Conservation (phyloP, 2,888 invertebrate genomes). For the Thymelicus lineola region DNA sequence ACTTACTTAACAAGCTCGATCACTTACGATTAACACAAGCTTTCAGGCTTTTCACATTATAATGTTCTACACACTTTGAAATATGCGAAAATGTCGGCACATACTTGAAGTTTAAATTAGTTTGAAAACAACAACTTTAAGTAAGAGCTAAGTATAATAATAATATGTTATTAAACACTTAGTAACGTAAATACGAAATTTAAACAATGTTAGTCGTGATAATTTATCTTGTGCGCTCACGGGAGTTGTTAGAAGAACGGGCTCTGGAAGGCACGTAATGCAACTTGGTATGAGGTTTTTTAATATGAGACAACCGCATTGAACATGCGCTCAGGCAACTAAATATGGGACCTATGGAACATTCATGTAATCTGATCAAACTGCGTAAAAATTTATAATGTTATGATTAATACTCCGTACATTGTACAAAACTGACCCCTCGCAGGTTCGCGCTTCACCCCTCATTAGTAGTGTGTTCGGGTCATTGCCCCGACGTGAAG, state of each 20-base stretch:
- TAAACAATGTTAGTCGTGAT: background rate
- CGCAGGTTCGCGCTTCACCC: background rate
- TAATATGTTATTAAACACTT: constrained; percentile 7
- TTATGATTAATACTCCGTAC: too few species aligned
- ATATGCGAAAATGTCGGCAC: constrained; percentile 5
- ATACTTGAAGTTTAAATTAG: constrained; percentile 7
- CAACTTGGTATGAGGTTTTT: background rate
- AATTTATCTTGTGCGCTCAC: background rate
- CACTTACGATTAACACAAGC: too few species aligned
- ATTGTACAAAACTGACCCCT: background rate
- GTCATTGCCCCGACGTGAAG: background rate
- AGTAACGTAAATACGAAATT: constrained; percentile 1
- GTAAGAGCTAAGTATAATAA: constrained; percentile 6
- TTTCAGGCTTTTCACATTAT: too few species aligned
- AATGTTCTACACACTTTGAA: background rate
- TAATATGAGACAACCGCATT: background rate
- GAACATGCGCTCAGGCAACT: background rate
- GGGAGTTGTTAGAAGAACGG: background rate
- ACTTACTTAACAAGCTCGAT: too few species aligned
- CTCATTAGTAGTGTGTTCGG: background rate
- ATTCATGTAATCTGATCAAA: too few species aligned
- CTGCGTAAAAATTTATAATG: too few species aligned
- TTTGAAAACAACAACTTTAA: constrained; percentile 1
- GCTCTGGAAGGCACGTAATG: background rate
- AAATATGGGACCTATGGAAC: too few species aligned